phyloP scores from a whole-genome alignment of 35 echinoderm and acorn worm genomes.

The Apostichopus parvimensis region DNA sequence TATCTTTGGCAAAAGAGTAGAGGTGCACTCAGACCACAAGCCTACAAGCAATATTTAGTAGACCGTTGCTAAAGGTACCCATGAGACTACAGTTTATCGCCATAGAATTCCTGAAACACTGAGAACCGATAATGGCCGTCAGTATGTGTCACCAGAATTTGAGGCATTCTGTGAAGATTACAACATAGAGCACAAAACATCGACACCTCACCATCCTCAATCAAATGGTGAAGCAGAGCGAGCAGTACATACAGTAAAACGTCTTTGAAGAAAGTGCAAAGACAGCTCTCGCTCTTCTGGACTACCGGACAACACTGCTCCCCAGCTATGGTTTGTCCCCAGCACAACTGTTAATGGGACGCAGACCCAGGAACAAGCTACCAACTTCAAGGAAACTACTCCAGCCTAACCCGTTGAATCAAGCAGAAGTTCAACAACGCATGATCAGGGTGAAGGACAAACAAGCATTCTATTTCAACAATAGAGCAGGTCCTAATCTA shows the following conservation, averaged over 20 bases:
- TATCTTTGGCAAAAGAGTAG: constrained; percentile 66
- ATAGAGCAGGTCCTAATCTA: constrained; percentile 57
- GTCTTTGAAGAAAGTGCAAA: constrained; percentile 56
- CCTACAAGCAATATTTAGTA: constrained; percentile 69
- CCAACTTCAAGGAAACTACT: constrained; percentile 61
- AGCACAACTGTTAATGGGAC: constrained; percentile 74
- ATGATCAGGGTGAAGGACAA: neutral
- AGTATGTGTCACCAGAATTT: constrained; percentile 57
- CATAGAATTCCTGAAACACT: constrained; percentile 71
- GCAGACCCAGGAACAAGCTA: constrained; percentile 62
- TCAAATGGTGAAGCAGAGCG: constrained; percentile 74
- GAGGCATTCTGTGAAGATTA: constrained; percentile 68
- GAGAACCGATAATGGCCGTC: constrained; percentile 72
- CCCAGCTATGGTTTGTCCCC: constrained; percentile 70
- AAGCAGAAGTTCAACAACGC: constrained; percentile 31
- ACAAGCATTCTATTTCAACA: constrained; percentile 48
- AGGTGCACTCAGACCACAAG: constrained; percentile 64
- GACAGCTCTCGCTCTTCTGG: constrained; percentile 72
- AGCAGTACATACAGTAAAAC: constrained; percentile 70
- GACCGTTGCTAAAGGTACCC: constrained; percentile 62
- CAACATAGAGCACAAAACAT: constrained; percentile 55
- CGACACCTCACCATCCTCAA: constrained; percentile 59
- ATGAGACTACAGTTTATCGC: constrained; percentile 74
- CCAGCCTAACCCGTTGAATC: constrained; percentile 20
- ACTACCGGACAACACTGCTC: constrained; percentile 67